These are phyloP conservation scores for Sinocyclocheilus grahami DNA, from an alignment of 2,113 vertebrate genomes.

Conservation along the genomic window DNA sequence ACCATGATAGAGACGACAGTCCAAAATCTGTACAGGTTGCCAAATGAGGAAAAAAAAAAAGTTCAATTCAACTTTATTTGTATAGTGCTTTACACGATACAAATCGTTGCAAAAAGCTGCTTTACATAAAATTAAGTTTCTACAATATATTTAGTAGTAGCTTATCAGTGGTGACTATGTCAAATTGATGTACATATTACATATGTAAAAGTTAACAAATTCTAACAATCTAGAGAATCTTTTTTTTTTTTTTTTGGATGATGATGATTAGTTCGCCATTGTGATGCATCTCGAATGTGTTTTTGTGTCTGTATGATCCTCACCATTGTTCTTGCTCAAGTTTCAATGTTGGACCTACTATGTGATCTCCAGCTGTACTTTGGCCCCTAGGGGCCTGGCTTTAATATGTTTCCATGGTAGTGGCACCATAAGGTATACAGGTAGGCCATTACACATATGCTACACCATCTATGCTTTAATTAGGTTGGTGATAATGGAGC, in stretches of 20 bases:
- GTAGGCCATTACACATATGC: conserved; percentile 8
- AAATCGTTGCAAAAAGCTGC: too few species aligned
- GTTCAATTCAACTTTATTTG: too few species aligned
- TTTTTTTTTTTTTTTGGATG: too few species aligned
- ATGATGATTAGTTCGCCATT: not conserved
- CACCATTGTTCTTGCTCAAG: not conserved
- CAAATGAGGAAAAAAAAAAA: too few species aligned
- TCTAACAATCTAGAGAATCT: not conserved
- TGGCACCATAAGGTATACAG: conserved; percentile 20
- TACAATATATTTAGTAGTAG: too few species aligned
- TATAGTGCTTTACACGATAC: too few species aligned
- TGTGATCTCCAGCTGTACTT: conserved; percentile 25
- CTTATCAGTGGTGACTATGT: too few species aligned
- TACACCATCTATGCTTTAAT: not conserved
- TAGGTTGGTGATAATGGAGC: not conserved
- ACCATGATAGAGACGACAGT: too few species aligned
- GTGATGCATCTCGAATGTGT: not conserved
- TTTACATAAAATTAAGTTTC: too few species aligned
- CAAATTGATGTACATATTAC: too few species aligned
- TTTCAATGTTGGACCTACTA: conserved; percentile 2
- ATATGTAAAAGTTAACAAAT: too few species aligned
- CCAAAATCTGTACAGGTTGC: too few species aligned
- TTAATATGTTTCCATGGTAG: not conserved
- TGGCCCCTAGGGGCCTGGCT: conserved; percentile 5
- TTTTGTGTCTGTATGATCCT: not conserved